Evolutionary conservation across 2,113 vertebrate genomes (phyloP).

Genomic region (Electrona antarctica): DNA sequence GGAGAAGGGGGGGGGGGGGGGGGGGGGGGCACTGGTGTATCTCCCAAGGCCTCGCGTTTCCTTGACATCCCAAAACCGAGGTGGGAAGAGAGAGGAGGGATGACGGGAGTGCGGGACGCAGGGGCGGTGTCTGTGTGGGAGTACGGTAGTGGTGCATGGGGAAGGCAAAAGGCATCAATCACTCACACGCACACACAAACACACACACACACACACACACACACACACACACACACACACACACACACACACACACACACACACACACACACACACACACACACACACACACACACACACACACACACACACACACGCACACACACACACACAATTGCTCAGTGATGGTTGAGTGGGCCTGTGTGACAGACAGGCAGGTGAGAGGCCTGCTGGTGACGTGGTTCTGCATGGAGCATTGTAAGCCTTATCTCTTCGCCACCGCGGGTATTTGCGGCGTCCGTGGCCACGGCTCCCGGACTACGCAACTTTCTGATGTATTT

Average conservation of each 20-base stretch:
- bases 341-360: conserved; percentile 75
- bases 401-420: conserved; percentile 63
- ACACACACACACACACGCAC: conserved; percentile 11
- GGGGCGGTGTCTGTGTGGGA: not conserved
- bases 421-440: conserved; percentile 68
- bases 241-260: conserved; percentile 12
- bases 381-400: conserved; percentile 70
- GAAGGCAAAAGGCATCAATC: conserved; percentile 88
- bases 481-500: conserved; percentile 58
- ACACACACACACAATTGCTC: conserved; percentile 55
- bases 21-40: conserved; percentile 58
- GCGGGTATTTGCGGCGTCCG: conserved; percentile 38
- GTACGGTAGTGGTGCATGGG: not conserved
- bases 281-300: no score
- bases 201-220: conserved; percentile 8
- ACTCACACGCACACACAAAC: conserved; percentile 62
- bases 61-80: conserved; percentile 83
- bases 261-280: conserved; percentile 12
- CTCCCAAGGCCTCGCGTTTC: conserved; percentile 90
- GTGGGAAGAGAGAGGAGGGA: conserved; percentile 81
- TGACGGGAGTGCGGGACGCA: conserved; percentile 48
- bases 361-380: conserved; percentile 81
- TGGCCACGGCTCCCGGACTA: conserved; percentile 45
- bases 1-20: conserved; percentile 45
- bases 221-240: conserved; percentile 21